Evolutionary conservation across 1,140 invertebrate species (phyloP), one percentile per base, ranked within the genome.

Genomic region (Zelostemma sp.): DNA sequence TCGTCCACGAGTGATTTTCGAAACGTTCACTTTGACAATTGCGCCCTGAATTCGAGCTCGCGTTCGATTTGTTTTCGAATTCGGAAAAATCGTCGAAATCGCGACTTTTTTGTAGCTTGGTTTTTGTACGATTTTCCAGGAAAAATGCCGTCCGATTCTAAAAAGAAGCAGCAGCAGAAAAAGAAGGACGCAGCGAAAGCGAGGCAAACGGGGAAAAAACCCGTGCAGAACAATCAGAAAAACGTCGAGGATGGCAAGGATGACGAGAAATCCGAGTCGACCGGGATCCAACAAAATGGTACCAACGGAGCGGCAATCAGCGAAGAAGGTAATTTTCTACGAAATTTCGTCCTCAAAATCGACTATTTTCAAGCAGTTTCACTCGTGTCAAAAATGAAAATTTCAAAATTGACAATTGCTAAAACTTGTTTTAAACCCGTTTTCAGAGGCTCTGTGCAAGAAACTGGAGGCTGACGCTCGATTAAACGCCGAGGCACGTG

Each of bases 81-180:
- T 38, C 12, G 5, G 28, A 31, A 31, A 31, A 31, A 1, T 2
- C 14, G 3, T 41, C 4, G 4, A 41, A 41, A 41, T 15, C 8
- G 15, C 15, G 40, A 3, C 14, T 6, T 14, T 15, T 41, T 15
- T 15, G 14, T 1, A 6, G 1, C 14, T 19, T 40, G 28, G 19
- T 38, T 12, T 16, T 14, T 16, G 25, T 50, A 21, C 14, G 1
- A 12, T 15, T 71, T 69, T 55, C 50, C 3, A 68, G 68, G 35
- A 25, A 71, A 11, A 43, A 98, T 99, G 97, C 96, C 97, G 73
- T 98, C 96, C 71, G 96, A 98, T 85, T 91, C 97, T 1, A 99
- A 99, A 85, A 99, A 99, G 88, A 95, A 96, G 76, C 91, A 97
- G 81, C 95, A 96, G 82, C 93, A 95, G 76, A 96, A 97, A 85